phyloP scores from a whole-genome alignment of 2,113 vertebrate species.

The Lepisosteus oculatus region DNA sequence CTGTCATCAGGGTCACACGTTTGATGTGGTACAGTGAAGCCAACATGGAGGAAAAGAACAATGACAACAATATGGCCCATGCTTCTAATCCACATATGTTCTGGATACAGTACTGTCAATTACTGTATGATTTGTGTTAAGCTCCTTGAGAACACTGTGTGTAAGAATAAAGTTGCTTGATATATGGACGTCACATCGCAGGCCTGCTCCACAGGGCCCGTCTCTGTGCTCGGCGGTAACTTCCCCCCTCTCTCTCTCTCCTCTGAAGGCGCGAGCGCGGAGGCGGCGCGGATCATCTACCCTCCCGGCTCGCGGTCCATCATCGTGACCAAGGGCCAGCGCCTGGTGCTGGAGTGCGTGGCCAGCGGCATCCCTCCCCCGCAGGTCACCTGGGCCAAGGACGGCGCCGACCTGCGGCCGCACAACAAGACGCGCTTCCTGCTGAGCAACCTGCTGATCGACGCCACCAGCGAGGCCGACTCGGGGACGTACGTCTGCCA shows the following conservation, averaged over 20 bases:
- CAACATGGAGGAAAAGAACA: no score
- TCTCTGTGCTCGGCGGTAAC: no score
- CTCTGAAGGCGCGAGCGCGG: slow-evolving; percentile 79
- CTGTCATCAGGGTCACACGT: no score
- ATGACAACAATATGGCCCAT: no score
- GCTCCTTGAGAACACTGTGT: no score
- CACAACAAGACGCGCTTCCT: slow-evolving; percentile 91
- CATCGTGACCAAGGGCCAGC: slow-evolving; percentile 93
- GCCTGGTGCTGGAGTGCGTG: slow-evolving; percentile 91
- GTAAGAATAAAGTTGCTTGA: no score
- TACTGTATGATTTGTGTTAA: no score
- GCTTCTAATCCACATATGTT: no score
- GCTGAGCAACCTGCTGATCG: slow-evolving; percentile 93
- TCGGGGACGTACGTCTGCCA: slow-evolving; percentile 87
- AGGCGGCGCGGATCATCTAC: slow-evolving; percentile 92
- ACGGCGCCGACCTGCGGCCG: slow-evolving; percentile 68
- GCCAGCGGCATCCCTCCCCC: slow-evolving; percentile 90
- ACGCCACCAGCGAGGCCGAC: slow-evolving; percentile 80
- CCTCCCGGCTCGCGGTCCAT: slow-evolving; percentile 86
- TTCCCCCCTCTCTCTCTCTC: not conserved
- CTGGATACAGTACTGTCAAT: no score
- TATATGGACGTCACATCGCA: no score
- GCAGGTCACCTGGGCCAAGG: slow-evolving; percentile 88
- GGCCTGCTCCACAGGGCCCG: no score
- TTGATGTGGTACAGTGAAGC: no score